Evolutionary conservation across 1,140 invertebrate genomes (phyloP).

Genomic region (Asobara japonica): DNA sequence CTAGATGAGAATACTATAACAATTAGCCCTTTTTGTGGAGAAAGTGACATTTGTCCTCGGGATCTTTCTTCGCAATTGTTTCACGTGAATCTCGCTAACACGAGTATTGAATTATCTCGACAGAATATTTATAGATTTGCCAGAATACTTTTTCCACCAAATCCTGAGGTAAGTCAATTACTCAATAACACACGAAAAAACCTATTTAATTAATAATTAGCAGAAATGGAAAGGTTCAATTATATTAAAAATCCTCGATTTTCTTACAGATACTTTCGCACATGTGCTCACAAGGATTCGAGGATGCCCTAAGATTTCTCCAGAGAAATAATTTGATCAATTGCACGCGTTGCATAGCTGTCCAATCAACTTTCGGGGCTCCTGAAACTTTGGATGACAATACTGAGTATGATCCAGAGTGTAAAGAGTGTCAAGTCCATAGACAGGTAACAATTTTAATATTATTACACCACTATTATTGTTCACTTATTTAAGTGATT

Average conservation of each 20-base stretch:
- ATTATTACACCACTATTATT: not conserved
- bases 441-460: slow-evolving; percentile 72
- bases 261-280: slow-evolving; percentile 76
- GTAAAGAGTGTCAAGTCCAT: slow-evolving; percentile 84
- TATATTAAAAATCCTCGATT: not conserved
- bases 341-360: slow-evolving; percentile 84
- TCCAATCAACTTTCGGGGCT: slow-evolving; percentile 83
- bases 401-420: slow-evolving; percentile 83
- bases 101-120: slow-evolving; percentile 91
- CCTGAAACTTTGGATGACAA: slow-evolving; percentile 76
- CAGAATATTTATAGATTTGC: slow-evolving; percentile 93
- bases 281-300: slow-evolving; percentile 98
- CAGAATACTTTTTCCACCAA: slow-evolving; percentile 93
- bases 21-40: slow-evolving; percentile 96
- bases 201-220: no score
- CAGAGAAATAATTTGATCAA: slow-evolving; percentile 91
- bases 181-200: no score
- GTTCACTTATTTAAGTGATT: slow-evolving; percentile 26
- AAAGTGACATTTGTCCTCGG: slow-evolving; percentile 96
- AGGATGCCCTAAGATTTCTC: slow-evolving; percentile 93
- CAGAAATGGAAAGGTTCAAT: no score
- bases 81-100: slow-evolving; percentile 91
- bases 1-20: slow-evolving; percentile 96
- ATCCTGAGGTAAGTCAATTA: slow-evolving; percentile 81
- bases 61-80: slow-evolving; percentile 88